Conservation (phyloP, 2,113 vertebrate genomes). For the Oncorhynchus tshawytscha region DNA sequence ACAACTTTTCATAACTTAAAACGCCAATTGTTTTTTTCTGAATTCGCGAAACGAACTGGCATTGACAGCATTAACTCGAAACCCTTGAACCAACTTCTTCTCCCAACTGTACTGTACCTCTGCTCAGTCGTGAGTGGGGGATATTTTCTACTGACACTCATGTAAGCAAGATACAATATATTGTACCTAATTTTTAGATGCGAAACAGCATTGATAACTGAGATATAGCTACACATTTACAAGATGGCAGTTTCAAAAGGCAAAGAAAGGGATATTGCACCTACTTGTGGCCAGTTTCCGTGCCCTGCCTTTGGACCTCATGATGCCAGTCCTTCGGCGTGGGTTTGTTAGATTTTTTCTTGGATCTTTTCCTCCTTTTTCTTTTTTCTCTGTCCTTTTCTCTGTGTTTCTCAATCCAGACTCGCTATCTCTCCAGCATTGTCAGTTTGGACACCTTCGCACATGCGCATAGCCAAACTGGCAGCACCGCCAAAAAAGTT, state of each 20-base stretch:
- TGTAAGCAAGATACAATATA: constrained; percentile 13
- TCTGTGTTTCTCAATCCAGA: constrained; percentile 89
- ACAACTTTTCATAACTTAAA: constrained; percentile 52
- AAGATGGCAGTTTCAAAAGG: constrained; percentile 85
- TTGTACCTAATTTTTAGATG: constrained; percentile 45
- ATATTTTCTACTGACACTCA: constrained; percentile 10
- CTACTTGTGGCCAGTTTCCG: constrained; percentile 99
- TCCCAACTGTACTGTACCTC: not conserved
- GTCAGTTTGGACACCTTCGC: constrained; percentile 97
- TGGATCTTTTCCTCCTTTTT: constrained; percentile 78
- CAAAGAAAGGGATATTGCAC: constrained; percentile 92
- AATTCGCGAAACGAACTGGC: constrained; percentile 3
- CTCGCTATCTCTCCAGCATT: constrained; percentile 97
- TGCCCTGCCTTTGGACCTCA: constrained; percentile 99
- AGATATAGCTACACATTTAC: constrained; percentile 61
- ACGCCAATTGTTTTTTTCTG: constrained; percentile 15
- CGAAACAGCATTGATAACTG: constrained; percentile 52
- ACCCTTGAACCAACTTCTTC: not conserved
- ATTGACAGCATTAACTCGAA: constrained; percentile 8
- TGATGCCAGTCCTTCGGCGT: constrained; percentile 87
- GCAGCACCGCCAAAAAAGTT: constrained; percentile 87
- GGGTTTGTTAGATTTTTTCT: constrained; percentile 79
- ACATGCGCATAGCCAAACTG: constrained; percentile 90
- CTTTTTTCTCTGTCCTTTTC: constrained; percentile 79
- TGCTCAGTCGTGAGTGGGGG: not conserved